Evolutionary conservation across 2,113 vertebrate genomes (phyloP).

Genomic region (Phrynocephalus versicolor): DNA sequence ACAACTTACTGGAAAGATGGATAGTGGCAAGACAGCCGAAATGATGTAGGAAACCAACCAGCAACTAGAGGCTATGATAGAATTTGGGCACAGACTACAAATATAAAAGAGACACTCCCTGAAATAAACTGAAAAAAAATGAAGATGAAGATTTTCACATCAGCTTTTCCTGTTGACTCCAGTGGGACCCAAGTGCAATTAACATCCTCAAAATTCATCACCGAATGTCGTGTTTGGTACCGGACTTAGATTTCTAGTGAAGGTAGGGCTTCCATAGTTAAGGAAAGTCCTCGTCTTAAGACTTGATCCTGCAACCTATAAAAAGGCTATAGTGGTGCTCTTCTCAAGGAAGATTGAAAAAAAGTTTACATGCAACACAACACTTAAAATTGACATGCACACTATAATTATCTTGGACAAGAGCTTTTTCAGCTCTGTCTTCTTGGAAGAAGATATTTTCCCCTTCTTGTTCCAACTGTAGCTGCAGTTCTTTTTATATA

Average conservation of each 20-base stretch:
- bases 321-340: neutral
- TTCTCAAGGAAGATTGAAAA: no score
- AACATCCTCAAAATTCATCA: neutral
- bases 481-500: neutral
- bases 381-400: neutral
- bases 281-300: neutral
- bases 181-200: neutral
- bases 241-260: neutral
- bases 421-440: rapidly evolving
- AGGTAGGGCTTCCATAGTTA: neutral
- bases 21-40: no score
- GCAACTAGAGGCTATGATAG: no score
- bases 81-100: no score
- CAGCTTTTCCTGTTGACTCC: neutral
- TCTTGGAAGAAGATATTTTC: neutral
- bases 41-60: no score
- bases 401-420: neutral
- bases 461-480: neutral
- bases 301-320: neutral
- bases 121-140: no score
- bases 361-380: neutral
- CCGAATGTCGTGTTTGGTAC: neutral
- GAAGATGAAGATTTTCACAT: no score
- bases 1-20: no score
- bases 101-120: no score